A percentile compares a stretch with the other conserved stretches of the same genome.
These are phyloP conservation scores for Schizaphis graminum DNA, from an alignment of 2,888 invertebrate genomes.

Conservation along the genomic window DNA sequence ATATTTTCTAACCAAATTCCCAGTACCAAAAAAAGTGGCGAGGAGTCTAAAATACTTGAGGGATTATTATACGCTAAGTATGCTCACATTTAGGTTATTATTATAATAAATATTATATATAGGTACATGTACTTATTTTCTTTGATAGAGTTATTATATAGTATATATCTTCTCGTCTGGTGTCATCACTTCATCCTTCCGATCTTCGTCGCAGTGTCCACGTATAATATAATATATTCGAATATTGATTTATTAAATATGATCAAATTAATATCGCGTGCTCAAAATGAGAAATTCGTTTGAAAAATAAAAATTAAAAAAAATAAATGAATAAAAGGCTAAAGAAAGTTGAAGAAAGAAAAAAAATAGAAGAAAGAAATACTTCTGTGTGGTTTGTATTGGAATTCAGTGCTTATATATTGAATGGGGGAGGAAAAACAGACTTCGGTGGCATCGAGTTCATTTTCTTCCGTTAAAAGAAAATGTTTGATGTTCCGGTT, in stretches of 20 bases:
- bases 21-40: not conserved
- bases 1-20: constrained; percentile 32
- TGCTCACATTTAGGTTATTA: not conserved
- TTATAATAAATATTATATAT: not conserved
- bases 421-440: constrained; percentile 23
- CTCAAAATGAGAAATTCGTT: constrained; percentile 36
- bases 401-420: constrained; percentile 61
- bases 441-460: not conserved
- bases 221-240: not conserved
- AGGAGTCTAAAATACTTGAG: not conserved
- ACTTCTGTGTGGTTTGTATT: constrained; percentile 40
- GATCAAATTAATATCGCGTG: constrained; percentile 24
- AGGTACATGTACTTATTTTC: constrained; percentile 12
- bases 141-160: constrained; percentile 13
- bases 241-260: constrained; percentile 33
- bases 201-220: not conserved
- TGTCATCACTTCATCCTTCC: not conserved
- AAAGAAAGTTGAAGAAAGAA: constrained; percentile 7
- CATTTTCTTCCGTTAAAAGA: constrained; percentile 48
- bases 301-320: not conserved
- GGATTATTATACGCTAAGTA: not conserved
- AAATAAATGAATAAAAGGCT: not conserved
- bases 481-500: constrained; percentile 55
- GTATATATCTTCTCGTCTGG: not conserved
- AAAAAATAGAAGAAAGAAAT: constrained; percentile 45